Evolutionary conservation across 2,113 vertebrate genomes (phyloP), one percentile per base, ranked within the genome.

Genomic region (Corythornis vintsioides): DNA sequence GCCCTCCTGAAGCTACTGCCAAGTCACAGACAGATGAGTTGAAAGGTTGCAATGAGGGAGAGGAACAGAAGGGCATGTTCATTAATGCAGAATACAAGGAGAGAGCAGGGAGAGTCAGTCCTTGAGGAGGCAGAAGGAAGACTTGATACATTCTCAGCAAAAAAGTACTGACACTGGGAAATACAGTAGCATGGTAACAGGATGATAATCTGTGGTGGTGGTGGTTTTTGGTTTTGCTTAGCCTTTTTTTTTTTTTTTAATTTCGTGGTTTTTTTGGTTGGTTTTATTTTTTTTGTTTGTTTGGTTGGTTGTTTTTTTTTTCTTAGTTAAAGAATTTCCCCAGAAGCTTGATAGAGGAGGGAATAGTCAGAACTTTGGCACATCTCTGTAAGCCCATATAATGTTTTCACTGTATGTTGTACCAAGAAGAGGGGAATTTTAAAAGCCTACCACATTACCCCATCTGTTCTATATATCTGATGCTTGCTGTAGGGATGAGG

Each of bases 11-110:
- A 61, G 76, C 67, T 79, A 73, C 83, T 87, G 89, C 90, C 96
- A 93, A 96, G 95, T 76, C 91, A 93, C 93, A 95, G 95, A 96
- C 67, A 42, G 77, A 72, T 76, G 83, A 94, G 84, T 82, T 75
- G 81, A 94, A 94, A 91, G 83, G 84, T 90, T 94, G 81, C 72
- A 80, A 11, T 0, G 1, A 91, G 64, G 60, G 81, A 93, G 84
- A 89, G 57, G 88, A 93, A 83, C 89, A 94, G 92, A 95, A 91
- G 90, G 88, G 72, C 75, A 83, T 4, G 1, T 66, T 95, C 88
- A 88, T 94, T 89, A 96, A 81, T 72, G 73, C 72, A 88, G 72
- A 56, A 60, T 66, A 40, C 35, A 52, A 85, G 52, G 52, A 93
- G 82, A 88, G 71, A 92, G 69, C 43, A 83, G 90, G 52, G 65